phyloP scores from a whole-genome alignment of 1,140 invertebrate species.

The Platyscapa corneri region DNA sequence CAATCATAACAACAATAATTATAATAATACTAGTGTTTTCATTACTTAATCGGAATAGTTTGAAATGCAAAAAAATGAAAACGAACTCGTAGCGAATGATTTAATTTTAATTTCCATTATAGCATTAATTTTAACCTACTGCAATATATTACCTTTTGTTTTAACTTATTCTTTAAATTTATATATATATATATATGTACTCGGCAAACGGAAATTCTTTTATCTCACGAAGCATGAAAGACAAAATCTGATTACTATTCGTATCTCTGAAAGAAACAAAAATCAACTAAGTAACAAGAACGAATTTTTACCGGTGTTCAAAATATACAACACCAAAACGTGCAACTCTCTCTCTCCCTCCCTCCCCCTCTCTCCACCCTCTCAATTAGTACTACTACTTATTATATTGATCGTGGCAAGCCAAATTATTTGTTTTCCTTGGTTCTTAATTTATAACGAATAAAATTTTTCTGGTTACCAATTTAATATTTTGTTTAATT shows the following conservation, averaged over 20 bases:
- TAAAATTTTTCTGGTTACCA: too few relatives aligned
- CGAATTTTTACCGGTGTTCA: slow-evolving; percentile 58
- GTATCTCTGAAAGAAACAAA: slow-evolving; percentile 52
- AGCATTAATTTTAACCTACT: background rate
- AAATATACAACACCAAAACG: slow-evolving; percentile 54
- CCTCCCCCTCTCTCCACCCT: background rate
- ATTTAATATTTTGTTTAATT: too few relatives aligned
- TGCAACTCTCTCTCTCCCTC: slow-evolving; percentile 23
- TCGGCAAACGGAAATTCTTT: background rate
- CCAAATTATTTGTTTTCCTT: too few relatives aligned
- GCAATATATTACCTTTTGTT: background rate
- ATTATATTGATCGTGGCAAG: background rate
- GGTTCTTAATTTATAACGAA: too few relatives aligned
- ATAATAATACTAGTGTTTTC: too few relatives aligned
- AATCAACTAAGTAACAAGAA: slow-evolving; percentile 61
- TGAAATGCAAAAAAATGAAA: background rate
- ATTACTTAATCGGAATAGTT: too few relatives aligned
- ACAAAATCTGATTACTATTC: slow-evolving; percentile 55
- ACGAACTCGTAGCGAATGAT: too few relatives aligned
- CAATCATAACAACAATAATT: too few relatives aligned
- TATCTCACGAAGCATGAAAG: slow-evolving; percentile 48
- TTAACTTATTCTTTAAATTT: background rate
- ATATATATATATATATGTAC: background rate
- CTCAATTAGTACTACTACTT: background rate
- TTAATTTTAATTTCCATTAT: background rate